These are phyloP conservation scores for Tholera decimalis DNA, from an alignment of 2,888 invertebrate species.

Conservation along the genomic window DNA sequence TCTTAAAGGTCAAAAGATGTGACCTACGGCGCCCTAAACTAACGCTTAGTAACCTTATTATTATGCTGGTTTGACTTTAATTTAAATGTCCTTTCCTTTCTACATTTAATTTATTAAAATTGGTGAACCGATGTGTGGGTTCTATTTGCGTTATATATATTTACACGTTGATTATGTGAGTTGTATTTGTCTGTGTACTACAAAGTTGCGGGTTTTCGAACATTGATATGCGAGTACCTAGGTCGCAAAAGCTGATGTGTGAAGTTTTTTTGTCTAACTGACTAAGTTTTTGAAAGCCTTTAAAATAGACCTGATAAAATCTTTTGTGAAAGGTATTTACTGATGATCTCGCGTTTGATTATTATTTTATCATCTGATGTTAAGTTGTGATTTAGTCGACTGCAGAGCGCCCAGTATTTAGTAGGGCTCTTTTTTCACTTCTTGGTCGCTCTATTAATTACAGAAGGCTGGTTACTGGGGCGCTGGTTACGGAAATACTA, in stretches of 20 bases:
- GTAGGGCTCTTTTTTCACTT: too few relatives aligned
- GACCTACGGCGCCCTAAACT: constrained; percentile 55
- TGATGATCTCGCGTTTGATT: too few relatives aligned
- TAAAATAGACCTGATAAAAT: too few relatives aligned
- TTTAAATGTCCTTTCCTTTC: constrained; percentile 28
- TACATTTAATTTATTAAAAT: constrained; percentile 38
- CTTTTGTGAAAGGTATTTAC: too few relatives aligned
- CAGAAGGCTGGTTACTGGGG: too few relatives aligned
- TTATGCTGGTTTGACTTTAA: constrained; percentile 30
- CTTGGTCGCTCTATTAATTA: too few relatives aligned
- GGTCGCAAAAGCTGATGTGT: neutral
- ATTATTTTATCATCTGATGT: too few relatives aligned
- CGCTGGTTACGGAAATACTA: too few relatives aligned
- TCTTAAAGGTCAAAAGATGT: constrained; percentile 56
- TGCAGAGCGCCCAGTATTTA: too few relatives aligned
- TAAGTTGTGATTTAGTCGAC: too few relatives aligned
- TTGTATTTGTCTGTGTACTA: neutral
- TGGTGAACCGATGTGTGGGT: constrained; percentile 10
- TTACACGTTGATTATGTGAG: constrained; percentile 5
- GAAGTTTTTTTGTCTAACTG: neutral
- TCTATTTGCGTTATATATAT: constrained; percentile 21
- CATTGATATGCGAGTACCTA: neutral
- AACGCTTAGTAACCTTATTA: constrained; percentile 44
- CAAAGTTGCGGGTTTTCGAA: neutral
- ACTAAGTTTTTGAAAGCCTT: neutral